Evolutionary conservation across 2,113 vertebrate species (phyloP), one percentile per base, ranked within the genome.

Genomic region (Prietella phreatophila): DNA sequence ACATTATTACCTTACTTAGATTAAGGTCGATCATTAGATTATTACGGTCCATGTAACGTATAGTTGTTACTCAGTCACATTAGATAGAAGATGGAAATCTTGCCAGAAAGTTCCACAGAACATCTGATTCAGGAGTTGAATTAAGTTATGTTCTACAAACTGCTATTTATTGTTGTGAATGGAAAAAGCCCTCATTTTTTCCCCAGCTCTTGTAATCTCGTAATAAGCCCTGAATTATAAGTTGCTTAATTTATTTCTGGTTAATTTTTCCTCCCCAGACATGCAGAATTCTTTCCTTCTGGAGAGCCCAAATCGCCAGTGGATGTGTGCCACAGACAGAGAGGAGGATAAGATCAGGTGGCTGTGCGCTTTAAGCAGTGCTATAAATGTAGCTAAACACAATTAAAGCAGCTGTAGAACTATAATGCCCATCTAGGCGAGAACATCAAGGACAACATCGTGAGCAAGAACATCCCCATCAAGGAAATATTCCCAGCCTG

Each of bases 201-300:
- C 1, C 6, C 58, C 58, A 4, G 53, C 53, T 55, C 14, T 15
- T 69, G n/a, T 15, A 33, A 13, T n/a, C 27, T 65, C 13, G 27
- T 65, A 65, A 30, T 13, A 11, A 63, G 2, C 8, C 8, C 61
- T 2, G 60, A 61, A 61, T 61, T 61, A 25, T 61, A 61, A 22
- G 13, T 56, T 56, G 55, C 61, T 80, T 30, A 11, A 15, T 47
- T 58, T 4, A 50, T 53, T 55, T 27, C 14, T 78, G 14, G 22
- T 65, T 7, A 22, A 25, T 84, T 39, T 79, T 61, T n/a, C 75
- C 25, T 84, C 39, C 79, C 79, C 50, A 97, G 95, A 97, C 89
- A 93, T 96, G 88, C 89, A 92, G 89, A 96, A 96, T 75, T 92
- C 94, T 11, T 97, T 97, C 78, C 88, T 94, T 87, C 93, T 96